phyloP scores from a whole-genome alignment of 92 coral and sea anemone genomes.

The Umimayanthus chanpuru region DNA sequence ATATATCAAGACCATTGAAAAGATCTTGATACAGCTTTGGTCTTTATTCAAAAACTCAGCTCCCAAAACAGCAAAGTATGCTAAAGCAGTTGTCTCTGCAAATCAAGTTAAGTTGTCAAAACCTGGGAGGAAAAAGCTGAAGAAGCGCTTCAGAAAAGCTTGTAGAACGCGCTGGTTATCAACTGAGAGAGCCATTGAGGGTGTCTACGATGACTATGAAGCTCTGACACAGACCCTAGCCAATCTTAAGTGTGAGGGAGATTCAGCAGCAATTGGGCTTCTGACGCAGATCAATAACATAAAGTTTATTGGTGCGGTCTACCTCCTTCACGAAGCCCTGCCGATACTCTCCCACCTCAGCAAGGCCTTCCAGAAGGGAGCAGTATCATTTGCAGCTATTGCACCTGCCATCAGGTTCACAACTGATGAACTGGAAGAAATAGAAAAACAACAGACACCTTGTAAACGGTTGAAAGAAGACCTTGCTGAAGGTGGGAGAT shows the following conservation, averaged over 20 bases:
- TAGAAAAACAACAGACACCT: slow-evolving; percentile 32
- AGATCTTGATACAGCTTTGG: background rate
- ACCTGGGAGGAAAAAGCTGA: slow-evolving; percentile 27
- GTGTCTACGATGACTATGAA: slow-evolving; percentile 13
- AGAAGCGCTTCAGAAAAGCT: slow-evolving; percentile 27
- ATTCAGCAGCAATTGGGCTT: slow-evolving; percentile 23
- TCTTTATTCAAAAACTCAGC: slow-evolving; percentile 3
- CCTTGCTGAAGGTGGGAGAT: slow-evolving; percentile 28
- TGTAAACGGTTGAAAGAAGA: slow-evolving; percentile 21
- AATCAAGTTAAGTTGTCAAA: slow-evolving; percentile 12
- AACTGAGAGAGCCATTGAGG: slow-evolving; percentile 3
- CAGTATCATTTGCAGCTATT: slow-evolving; percentile 29
- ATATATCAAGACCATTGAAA: slow-evolving; percentile 15
- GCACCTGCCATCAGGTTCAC: slow-evolving; percentile 36
- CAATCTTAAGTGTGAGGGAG: slow-evolving; percentile 2
- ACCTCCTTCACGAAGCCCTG: slow-evolving; percentile 24
- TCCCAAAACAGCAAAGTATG: slow-evolving; percentile 1
- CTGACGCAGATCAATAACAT: slow-evolving; percentile 22
- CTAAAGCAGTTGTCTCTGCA: background rate
- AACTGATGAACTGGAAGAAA: slow-evolving; percentile 25
- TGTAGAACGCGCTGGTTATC: slow-evolving; percentile 16
- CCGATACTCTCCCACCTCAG: slow-evolving; percentile 17
- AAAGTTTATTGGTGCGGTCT: slow-evolving; percentile 31
- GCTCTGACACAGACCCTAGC: background rate
- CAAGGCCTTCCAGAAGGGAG: slow-evolving; percentile 34